Evolutionary conservation across 92 coral and sea anemone species (phyloP).

Genomic region (Phenganax marumi): DNA sequence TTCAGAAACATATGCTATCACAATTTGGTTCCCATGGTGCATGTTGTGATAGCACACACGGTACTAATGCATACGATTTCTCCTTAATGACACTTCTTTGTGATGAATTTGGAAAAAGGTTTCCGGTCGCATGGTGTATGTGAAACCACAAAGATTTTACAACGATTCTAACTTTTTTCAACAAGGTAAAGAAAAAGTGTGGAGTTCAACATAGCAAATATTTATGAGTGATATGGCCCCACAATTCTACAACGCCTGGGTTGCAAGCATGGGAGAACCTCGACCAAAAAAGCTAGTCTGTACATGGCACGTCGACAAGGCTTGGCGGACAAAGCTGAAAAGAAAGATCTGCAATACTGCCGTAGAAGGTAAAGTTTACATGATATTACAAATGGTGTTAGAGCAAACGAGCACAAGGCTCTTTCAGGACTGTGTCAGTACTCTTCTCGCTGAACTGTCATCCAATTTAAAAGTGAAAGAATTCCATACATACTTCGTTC

Average conservation of each 20-base stretch:
- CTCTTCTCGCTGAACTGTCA: slow-evolving; percentile 23
- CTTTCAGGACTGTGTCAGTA: slow-evolving; percentile 26
- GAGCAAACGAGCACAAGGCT: slow-evolving; percentile 30
- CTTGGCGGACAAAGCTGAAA: slow-evolving; percentile 46
- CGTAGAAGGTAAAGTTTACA: slow-evolving; percentile 42
- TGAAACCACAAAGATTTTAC: slow-evolving; percentile 65
- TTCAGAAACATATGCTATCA: slow-evolving; percentile 53
- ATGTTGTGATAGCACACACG: slow-evolving; percentile 63
- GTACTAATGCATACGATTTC: slow-evolving; percentile 66
- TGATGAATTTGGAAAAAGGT: slow-evolving; percentile 65
- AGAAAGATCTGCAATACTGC: slow-evolving; percentile 24
- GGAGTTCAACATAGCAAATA: slow-evolving; percentile 25
- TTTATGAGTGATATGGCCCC: slow-evolving; percentile 69
- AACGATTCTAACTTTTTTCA: slow-evolving; percentile 51
- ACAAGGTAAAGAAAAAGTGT: slow-evolving; percentile 46
- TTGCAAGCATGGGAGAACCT: slow-evolving; percentile 48
- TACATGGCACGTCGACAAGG: slow-evolving; percentile 54
- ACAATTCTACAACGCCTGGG: slow-evolving; percentile 68
- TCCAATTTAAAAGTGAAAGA: slow-evolving; percentile 12
- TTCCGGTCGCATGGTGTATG: slow-evolving; percentile 71
- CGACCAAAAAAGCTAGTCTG: slow-evolving; percentile 52
- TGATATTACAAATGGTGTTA: slow-evolving; percentile 47
- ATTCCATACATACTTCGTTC: slow-evolving; percentile 41
- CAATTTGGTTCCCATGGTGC: slow-evolving; percentile 60
- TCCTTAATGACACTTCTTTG: slow-evolving; percentile 48